phyloP scores from a whole-genome alignment of 2,888 invertebrate genomes.

The Drosophila formosana region DNA sequence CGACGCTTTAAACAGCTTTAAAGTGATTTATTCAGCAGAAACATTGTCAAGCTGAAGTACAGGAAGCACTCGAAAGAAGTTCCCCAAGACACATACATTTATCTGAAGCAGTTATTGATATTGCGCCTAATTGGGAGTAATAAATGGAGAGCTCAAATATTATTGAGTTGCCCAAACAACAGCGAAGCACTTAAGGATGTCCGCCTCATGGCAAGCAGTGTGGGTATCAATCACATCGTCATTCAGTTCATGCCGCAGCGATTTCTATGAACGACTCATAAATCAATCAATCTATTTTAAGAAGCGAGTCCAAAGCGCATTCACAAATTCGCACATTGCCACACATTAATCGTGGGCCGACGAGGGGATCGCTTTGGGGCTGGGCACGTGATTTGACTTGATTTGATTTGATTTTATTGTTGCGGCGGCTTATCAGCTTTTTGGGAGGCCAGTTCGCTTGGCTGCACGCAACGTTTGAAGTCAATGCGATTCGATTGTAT shows the following conservation, averaged over 20 bases:
- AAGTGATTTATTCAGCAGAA: too few species aligned
- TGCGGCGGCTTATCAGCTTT: constrained; percentile 77
- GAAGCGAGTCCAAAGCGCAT: background rate
- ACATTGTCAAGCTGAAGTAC: too few species aligned
- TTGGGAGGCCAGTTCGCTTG: constrained; percentile 44
- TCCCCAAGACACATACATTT: too few species aligned
- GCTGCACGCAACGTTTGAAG: constrained; percentile 50
- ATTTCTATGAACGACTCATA: constrained; percentile 50
- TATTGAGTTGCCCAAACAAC: constrained; percentile 1
- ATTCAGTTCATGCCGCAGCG: constrained; percentile 17
- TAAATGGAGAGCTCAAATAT: background rate
- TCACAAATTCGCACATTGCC: constrained; percentile 23
- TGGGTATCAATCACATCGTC: constrained; percentile 37
- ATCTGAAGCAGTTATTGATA: constrained; percentile 13
- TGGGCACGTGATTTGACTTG: constrained; percentile 56
- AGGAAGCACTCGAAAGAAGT: too few species aligned
- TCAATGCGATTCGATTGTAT: background rate
- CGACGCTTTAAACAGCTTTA: too few species aligned
- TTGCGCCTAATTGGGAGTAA: constrained; percentile 3
- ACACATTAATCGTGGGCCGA: constrained; percentile 14
- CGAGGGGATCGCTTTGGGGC: too few species aligned
- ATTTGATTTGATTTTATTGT: constrained; percentile 73
- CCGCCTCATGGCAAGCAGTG: background rate
- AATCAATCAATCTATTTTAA: constrained; percentile 49
- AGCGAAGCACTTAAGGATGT: constrained; percentile 10